Evolutionary conservation across 1,140 invertebrate genomes (phyloP), one percentile per base, ranked within the genome.

Genomic region (Drosophila tsacasi): DNA sequence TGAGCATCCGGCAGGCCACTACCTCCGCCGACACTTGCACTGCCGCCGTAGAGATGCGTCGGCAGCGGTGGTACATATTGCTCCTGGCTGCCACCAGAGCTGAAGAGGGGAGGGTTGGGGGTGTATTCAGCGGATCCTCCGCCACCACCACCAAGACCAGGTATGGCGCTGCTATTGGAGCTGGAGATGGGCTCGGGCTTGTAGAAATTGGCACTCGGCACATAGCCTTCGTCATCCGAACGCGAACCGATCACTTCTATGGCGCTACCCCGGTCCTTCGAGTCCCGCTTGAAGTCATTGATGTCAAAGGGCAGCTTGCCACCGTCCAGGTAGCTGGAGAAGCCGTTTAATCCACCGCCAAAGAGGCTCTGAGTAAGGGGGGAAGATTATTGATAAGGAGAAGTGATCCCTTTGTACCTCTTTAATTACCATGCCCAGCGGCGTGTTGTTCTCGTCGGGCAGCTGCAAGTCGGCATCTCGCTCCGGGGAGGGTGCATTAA

Each of bases 401-500:
- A 7, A 10, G 23, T 9, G 4, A 10, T 25, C 6, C 17, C 13
- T 23, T 23, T 9, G 0, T 58, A 52, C 46, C 2, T 17, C 4
- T 21, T 1, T n/a, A 42, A 42, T 72, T 84, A 91, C 80, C 57
- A 79, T 50, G 76, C 77, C 84, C 52, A 80, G 23, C 46, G 83
- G 79, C 23, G 89, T 55, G 44, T 83, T 84, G 12, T 63, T 84
- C 49, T 93, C 92, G 42, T 94, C 94, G 32, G 96, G 96, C 60
- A 97, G 93, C 35, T 96, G 96, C 65, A 97, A 93, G 86, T 97
- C 96, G 58, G 96, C 96, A 86, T 97, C 96, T 13, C 96, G 96
- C 81, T 96, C 96, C 6, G 97, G 97, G 2, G 97, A 98, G 0
- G 97, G 97, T 5, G 97, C 97, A 94, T 97, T 96, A 3, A 96